Base-by-base conservation (phyloP, 2,888 invertebrate species). In the Latheticus oryzae region DNA sequence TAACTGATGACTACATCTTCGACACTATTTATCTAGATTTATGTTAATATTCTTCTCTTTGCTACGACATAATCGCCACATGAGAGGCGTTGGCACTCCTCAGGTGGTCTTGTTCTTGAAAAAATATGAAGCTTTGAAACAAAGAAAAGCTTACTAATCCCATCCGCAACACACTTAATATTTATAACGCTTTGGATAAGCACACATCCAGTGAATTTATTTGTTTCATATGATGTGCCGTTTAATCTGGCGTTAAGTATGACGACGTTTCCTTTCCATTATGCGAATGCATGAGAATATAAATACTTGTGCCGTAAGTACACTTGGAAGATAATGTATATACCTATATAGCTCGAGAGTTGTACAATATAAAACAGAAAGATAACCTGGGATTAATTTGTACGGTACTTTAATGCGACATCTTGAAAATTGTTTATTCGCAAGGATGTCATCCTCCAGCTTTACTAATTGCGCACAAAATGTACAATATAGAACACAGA, bases 371-470 rank as follows among this genome's bases (percentile, higher is more conserved):
- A 47, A 47, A 32, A 32, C 15, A 32, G 11, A 19, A 47, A 47
- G 45, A 47, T 47, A 47, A 47, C 45, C 32, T 33, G 32, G 45
- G 43, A 43, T 43, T 43, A 43, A 43, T 43, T 43, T 19, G 43
- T 43, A 43, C 43, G 30, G 45, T 47, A 32, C 32, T 47, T 19
- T 32, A 32, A 32, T 32, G 45, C 45, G 32, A 47, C 32, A 16
- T 43, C 43, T 43, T 43, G 16, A 9, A 7, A 11, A 28, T 42
- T 42, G 28, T 47, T 47, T 30, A 30, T 47, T 21, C 32, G 19
- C 23, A 21, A 28, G 33, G 5, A 33, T 15, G 32, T 28, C 32
- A 9, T 17, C 30, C 28, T 16, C 24, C n/a, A n/a, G 24, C 42
- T 17, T 17, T 40, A 26, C 17, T 42, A 42, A 42, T 42, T 42